These are phyloP conservation scores for Hermaeophaga mercurialis DNA, from an alignment of 2,888 invertebrate species.

Conservation along the genomic window DNA sequence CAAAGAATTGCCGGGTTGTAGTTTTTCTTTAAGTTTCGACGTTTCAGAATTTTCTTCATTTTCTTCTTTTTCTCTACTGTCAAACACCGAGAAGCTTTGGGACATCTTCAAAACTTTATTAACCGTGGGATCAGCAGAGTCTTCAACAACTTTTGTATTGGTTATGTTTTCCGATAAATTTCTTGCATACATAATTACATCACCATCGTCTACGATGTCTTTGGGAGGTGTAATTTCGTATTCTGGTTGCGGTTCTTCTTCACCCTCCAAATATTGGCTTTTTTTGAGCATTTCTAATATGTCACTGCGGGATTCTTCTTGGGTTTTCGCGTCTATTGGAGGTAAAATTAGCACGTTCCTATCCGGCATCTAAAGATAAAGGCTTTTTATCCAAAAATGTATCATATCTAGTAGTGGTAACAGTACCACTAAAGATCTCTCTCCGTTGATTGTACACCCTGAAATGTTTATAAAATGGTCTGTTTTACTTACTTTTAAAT, in stretches of 20 bases:
- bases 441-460: no score
- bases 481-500: constrained; percentile 40
- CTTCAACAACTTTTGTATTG: constrained; percentile 16
- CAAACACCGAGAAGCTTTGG: constrained; percentile 33
- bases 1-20: constrained; percentile 19
- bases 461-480: no score
- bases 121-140: no score
- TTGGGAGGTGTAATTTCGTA: constrained; percentile 40
- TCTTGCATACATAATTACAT: constrained; percentile 38
- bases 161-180: constrained; percentile 17
- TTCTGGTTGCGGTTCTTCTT: constrained; percentile 32
- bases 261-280: constrained; percentile 33
- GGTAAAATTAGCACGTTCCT: constrained; percentile 44
- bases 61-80: constrained; percentile 30
- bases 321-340: constrained; percentile 36
- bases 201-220: constrained; percentile 41
- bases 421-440: no score
- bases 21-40: constrained; percentile 7
- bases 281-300: constrained; percentile 1
- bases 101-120: constrained; percentile 41
- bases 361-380: constrained; percentile 28
- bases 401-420: no score
- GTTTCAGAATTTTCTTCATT: constrained; percentile 15
- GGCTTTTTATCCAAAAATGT: no score
- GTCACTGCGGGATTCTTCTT: constrained; percentile 25